Conservation (phyloP, 2,888 invertebrate genomes). For the Camponotus fellah region DNA sequence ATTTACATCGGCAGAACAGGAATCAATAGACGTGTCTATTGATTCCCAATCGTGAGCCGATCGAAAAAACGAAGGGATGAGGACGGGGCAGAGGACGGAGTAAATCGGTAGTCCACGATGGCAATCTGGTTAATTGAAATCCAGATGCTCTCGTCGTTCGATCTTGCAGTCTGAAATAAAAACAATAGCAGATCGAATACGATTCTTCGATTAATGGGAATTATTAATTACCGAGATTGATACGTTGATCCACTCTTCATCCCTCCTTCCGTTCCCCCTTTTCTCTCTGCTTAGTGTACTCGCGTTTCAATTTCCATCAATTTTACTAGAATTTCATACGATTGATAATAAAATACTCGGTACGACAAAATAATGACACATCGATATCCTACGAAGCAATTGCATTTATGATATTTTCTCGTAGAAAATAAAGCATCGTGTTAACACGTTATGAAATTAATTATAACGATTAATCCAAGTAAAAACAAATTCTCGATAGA, state of each 20-base stretch:
- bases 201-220: conserved; percentile 65
- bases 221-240: conserved; percentile 70
- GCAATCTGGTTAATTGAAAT: conserved; percentile 74
- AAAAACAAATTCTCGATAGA: background rate
- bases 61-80: conserved; percentile 1
- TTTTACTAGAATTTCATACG: conserved; percentile 10
- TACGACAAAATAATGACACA: conserved; percentile 5
- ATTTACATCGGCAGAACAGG: conserved; percentile 67
- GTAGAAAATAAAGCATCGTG: background rate
- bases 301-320: conserved; percentile 14
- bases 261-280: conserved; percentile 9
- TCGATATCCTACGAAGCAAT: background rate
- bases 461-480: background rate
- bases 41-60: conserved; percentile 61
- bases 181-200: conserved; percentile 33
- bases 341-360: conserved; percentile 19
- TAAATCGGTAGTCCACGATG: conserved; percentile 64
- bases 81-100: background rate
- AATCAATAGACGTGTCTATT: conserved; percentile 59
- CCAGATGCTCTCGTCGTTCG: conserved; percentile 58
- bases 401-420: background rate
- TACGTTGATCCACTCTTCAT: conserved; percentile 32
- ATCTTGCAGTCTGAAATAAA: conserved; percentile 57
- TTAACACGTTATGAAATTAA: background rate
- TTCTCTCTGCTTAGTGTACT: background rate